phyloP scores from a whole-genome alignment of 2,113 vertebrate genomes.

The Campylomormyrus tamandua region DNA sequence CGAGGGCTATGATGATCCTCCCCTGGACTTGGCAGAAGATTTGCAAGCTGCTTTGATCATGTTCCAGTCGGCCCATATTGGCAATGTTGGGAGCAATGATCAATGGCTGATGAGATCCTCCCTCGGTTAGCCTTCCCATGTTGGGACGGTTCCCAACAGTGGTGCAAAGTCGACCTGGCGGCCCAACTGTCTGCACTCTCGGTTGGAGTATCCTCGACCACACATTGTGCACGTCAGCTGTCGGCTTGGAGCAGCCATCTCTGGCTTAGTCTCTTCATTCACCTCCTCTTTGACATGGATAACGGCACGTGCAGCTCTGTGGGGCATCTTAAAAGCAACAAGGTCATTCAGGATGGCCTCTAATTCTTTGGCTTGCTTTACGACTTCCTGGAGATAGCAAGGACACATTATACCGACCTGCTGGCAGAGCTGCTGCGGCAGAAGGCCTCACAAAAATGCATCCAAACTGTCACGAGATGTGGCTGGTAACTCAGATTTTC shows the following conservation, averaged over 20 bases:
- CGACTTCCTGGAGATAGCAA: slow-evolving; percentile 7
- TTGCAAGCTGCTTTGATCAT: slow-evolving; percentile 3
- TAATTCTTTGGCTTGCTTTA: slow-evolving; percentile 4
- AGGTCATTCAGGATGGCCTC: slow-evolving; percentile 7
- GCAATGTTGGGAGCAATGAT: not conserved
- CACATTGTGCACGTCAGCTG: slow-evolving; percentile 5
- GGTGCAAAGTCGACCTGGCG: slow-evolving; percentile 4
- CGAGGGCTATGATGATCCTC: slow-evolving; percentile 5
- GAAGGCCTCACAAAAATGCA: not conserved
- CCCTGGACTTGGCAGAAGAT: slow-evolving; percentile 1
- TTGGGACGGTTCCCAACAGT: slow-evolving; percentile 1
- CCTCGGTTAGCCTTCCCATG: not conserved
- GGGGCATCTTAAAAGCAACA: slow-evolving; percentile 9
- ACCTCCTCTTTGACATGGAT: not conserved
- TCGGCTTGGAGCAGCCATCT: not conserved
- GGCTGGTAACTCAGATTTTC: not conserved
- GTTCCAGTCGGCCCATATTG: slow-evolving; percentile 1
- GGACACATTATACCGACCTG: not conserved
- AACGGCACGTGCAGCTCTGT: not conserved
- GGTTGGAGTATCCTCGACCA: not conserved
- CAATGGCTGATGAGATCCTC: not conserved
- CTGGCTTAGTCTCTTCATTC: slow-evolving; percentile 7
- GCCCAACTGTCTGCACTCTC: not conserved
- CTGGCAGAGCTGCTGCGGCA: not conserved
- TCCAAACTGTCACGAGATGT: not conserved